Percentiles rank a stretch among this genome's conserved stretches.
These are phyloP conservation scores for Rhinolophus sinicus DNA, from an alignment of 2,113 vertebrate genomes.

Conservation along the genomic window DNA sequence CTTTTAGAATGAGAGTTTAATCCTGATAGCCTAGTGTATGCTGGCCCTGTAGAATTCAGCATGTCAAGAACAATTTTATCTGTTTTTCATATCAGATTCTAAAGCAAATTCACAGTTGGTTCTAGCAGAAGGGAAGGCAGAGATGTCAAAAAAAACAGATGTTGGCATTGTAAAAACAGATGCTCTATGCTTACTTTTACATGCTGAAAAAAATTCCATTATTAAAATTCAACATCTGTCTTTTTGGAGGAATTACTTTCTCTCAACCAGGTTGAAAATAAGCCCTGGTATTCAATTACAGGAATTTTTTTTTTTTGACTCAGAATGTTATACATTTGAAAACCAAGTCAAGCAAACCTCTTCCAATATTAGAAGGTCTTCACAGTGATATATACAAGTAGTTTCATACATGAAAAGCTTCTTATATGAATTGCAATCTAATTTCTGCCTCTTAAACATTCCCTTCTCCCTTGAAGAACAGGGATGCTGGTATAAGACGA, in stretches of 20 bases:
- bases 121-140: slow-evolving; percentile 66
- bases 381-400: not conserved
- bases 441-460: slow-evolving; percentile 8
- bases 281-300: slow-evolving; percentile 48
- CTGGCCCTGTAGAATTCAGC: slow-evolving; percentile 12
- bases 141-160: slow-evolving; percentile 74
- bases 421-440: not conserved
- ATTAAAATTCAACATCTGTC: slow-evolving; percentile 69
- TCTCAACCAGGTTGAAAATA: slow-evolving; percentile 63
- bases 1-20: slow-evolving; percentile 39
- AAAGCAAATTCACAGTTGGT: slow-evolving; percentile 66
- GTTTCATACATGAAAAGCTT: not conserved
- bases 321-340: slow-evolving; percentile 44
- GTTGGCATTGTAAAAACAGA: slow-evolving; percentile 69
- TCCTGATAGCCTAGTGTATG: slow-evolving; percentile 4
- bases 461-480: not conserved
- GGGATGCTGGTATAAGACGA: not conserved
- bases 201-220: slow-evolving; percentile 68
- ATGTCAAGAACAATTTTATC: slow-evolving; percentile 52
- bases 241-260: slow-evolving; percentile 48
- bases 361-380: not conserved
- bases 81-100: slow-evolving; percentile 62
- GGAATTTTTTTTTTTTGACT: not conserved
- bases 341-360: slow-evolving; percentile 40
- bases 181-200: slow-evolving; percentile 63